Evolutionary conservation across 2,888 invertebrate genomes (phyloP), one percentile per base, ranked within the genome.

Genomic region (Amphipyra tragopoginis): DNA sequence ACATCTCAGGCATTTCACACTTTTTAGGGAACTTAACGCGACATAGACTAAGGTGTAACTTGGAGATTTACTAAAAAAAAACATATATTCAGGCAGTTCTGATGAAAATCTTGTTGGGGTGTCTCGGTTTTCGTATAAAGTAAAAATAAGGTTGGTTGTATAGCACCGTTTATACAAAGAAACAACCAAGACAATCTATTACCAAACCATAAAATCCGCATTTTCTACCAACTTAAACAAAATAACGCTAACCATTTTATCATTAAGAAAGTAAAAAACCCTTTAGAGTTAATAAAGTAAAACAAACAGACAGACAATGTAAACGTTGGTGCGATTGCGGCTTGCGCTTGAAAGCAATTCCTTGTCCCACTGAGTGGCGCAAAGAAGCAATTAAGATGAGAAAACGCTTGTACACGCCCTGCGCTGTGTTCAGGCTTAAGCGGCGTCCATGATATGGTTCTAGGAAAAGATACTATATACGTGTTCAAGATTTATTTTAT

Each of bases 361-460:
- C 85, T 77, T 89, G 89, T 90, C 78, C 66, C 62, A 68, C 64
- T 70, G 73, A 84, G 83, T 81, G 84, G 79, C 71, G 77, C 82
- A 82, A 85, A 84, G 86, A 84, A 83, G 77, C 86, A 85, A 87
- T 89, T 89, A 87, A 81, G 80, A 83, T 79, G 81, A 80, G 75
- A 81, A 83, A 81, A 79, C 76, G 72, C 74, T 78, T 72, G 76
- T 78, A 80, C 77, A 72, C 66, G 72, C 67, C 66, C 73, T 49
- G 57, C 60, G 44, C 64, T 74, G 54, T 76, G 66, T 71, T 72
- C 71, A 40, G 65, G 36, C 42, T 80, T 75, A 78, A 65, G 74
- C 70, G 40, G 67, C 42, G 80, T 73, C 42, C 70, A 83, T 61
- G 38, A 21, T 51, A 51, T 10, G 33, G 29, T 15, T 36, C 49